These are phyloP conservation scores for Telenomus remus DNA, from an alignment of 1,140 invertebrate genomes.

Conservation along the genomic window DNA sequence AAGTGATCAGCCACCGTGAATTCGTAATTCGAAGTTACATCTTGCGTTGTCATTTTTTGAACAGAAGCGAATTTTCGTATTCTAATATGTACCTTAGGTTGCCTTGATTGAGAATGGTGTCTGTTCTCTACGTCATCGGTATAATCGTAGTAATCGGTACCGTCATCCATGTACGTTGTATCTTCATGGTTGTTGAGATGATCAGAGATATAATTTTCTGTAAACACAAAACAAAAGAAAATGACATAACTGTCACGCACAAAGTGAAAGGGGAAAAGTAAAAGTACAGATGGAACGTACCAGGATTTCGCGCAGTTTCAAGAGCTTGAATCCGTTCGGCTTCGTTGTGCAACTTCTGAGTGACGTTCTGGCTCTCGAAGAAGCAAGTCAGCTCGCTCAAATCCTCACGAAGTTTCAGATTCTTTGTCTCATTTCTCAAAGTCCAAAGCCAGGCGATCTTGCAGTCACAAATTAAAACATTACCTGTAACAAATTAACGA, in stretches of 20 bases:
- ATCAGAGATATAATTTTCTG: constrained; percentile 56
- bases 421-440: constrained; percentile 83
- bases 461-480: constrained; percentile 87
- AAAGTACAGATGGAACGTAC: constrained; percentile 48
- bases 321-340: constrained; percentile 61
- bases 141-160: constrained; percentile 60
- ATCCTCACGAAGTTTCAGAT: constrained; percentile 79
- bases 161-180: constrained; percentile 61
- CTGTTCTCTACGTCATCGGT: constrained; percentile 59
- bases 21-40: no score
- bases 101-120: constrained; percentile 47
- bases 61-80: no score
- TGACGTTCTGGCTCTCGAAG: constrained; percentile 74
- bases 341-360: constrained; percentile 62
- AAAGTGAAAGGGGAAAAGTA: constrained; percentile 5
- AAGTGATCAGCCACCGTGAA: no score
- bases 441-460: constrained; percentile 85
- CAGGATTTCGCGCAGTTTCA: constrained; percentile 63
- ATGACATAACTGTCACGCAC: constrained; percentile 21
- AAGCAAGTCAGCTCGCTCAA: constrained; percentile 82
- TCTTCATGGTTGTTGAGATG: constrained; percentile 51
- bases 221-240: constrained; percentile 12
- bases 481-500: constrained; percentile 78
- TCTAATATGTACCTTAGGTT: constrained; percentile 59
- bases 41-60: no score